Evolutionary conservation across 2,113 vertebrate genomes (phyloP).

Genomic region (Amblyopsis rosae): DNA sequence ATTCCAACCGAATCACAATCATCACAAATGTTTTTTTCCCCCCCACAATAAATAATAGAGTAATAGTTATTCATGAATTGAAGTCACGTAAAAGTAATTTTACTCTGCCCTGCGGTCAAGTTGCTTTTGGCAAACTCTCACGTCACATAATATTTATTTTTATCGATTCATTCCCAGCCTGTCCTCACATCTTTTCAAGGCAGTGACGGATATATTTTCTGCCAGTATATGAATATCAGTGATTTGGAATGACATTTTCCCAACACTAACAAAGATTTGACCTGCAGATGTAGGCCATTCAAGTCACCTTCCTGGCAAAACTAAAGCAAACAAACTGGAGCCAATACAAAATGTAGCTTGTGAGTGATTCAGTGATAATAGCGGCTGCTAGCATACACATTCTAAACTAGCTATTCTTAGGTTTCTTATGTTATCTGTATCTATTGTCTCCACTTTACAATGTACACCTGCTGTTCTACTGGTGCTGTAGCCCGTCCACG

Average conservation of each 20-base stretch:
- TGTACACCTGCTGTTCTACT: no score
- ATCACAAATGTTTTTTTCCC: no score
- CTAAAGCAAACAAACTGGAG: no score
- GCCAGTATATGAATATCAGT: not conserved
- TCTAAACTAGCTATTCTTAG: no score
- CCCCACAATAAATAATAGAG: not conserved
- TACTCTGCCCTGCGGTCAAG: constrained; percentile 4
- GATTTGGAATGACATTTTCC: constrained; percentile 7
- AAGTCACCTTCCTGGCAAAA: not conserved
- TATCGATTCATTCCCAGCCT: constrained; percentile 12
- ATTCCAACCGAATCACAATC: constrained; percentile 44
- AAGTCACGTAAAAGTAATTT: constrained; percentile 13
- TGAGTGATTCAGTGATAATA: no score
- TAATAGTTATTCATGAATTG: constrained; percentile 25
- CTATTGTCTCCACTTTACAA: no score
- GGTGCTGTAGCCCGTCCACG: no score
- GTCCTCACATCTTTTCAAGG: not conserved
- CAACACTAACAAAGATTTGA: not conserved
- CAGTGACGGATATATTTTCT: constrained; percentile 1
- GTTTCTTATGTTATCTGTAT: no score
- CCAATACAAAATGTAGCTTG: no score
- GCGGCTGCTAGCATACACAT: no score
- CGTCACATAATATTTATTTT: constrained; percentile 42
- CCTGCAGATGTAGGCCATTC: not conserved
- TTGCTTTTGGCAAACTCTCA: constrained; percentile 6